Evolutionary conservation across 2,888 invertebrate genomes (phyloP).

Genomic region (Spialia ferax): DNA sequence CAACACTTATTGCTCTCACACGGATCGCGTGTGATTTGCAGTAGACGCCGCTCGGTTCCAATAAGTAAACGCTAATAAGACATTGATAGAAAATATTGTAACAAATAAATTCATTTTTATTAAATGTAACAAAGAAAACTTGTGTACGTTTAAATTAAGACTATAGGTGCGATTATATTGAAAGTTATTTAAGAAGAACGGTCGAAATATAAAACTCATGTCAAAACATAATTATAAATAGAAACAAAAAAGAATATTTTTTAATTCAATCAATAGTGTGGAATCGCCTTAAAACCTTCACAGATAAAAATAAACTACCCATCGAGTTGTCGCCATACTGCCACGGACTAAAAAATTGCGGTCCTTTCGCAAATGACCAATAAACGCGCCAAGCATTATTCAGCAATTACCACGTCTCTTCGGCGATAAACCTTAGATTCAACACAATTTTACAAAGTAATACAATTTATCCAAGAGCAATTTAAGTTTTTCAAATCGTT

Average conservation of each 20-base stretch:
- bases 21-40: slow-evolving; percentile 30
- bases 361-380: slow-evolving; percentile 32
- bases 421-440: slow-evolving; percentile 29
- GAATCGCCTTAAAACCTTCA: background rate
- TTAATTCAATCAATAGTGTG: background rate
- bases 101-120: too few species aligned
- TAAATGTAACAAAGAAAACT: background rate
- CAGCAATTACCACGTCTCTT: slow-evolving; percentile 27
- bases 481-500: slow-evolving; percentile 31
- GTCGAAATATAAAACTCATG: too few species aligned
- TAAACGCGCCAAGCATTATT: slow-evolving; percentile 33
- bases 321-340: slow-evolving; percentile 13
- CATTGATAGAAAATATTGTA: background rate
- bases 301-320: slow-evolving; percentile 14
- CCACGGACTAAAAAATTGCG: slow-evolving; percentile 27
- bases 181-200: background rate
- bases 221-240: too few species aligned
- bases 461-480: slow-evolving; percentile 33
- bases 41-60: slow-evolving; percentile 1
- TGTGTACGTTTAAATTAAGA: background rate
- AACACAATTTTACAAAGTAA: slow-evolving; percentile 37
- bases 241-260: too few species aligned
- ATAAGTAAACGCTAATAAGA: slow-evolving; percentile 24
- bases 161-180: background rate
- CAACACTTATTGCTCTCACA: slow-evolving; percentile 24